Evolutionary conservation across 2,888 invertebrate species (phyloP).

Genomic region (Linnaemya vulpina): DNA sequence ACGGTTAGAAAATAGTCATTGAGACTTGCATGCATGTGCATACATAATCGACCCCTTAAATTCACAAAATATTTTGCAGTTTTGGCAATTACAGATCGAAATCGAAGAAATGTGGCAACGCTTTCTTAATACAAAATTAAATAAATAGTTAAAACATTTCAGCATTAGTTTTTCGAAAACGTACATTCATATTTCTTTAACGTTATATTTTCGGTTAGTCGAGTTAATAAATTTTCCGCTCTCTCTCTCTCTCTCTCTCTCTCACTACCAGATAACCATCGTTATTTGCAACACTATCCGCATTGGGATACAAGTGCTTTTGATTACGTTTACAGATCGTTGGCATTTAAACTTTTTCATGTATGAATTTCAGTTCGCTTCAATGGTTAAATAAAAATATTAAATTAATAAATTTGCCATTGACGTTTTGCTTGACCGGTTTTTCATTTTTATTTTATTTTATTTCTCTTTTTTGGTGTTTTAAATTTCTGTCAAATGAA

Average conservation of each 20-base stretch:
- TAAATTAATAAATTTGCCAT: slow-evolving; percentile 54
- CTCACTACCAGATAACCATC: neutral
- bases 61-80: no score
- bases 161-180: no score
- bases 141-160: neutral
- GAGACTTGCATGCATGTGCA: no score
- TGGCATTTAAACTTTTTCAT: slow-evolving; percentile 46
- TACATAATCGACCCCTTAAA: no score
- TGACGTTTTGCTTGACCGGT: slow-evolving; percentile 46
- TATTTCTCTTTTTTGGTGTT: neutral
- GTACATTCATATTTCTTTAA: neutral
- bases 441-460: neutral
- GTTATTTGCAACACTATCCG: slow-evolving; percentile 18
- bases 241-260: neutral
- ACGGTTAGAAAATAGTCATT: no score
- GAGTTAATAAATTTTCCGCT: neutral
- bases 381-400: slow-evolving; percentile 24
- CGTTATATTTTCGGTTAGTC: neutral
- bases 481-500: neutral
- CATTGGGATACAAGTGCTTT: slow-evolving; percentile 20
- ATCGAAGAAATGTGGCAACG: no score
- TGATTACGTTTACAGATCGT: slow-evolving; percentile 46
- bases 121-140: no score
- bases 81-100: no score
- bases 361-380: slow-evolving; percentile 37